A percentile compares a stretch with the other conserved stretches of the same genome.
Conservation (phyloP, 2,797 vertebrate genomes). For the Mus caroli region DNA sequence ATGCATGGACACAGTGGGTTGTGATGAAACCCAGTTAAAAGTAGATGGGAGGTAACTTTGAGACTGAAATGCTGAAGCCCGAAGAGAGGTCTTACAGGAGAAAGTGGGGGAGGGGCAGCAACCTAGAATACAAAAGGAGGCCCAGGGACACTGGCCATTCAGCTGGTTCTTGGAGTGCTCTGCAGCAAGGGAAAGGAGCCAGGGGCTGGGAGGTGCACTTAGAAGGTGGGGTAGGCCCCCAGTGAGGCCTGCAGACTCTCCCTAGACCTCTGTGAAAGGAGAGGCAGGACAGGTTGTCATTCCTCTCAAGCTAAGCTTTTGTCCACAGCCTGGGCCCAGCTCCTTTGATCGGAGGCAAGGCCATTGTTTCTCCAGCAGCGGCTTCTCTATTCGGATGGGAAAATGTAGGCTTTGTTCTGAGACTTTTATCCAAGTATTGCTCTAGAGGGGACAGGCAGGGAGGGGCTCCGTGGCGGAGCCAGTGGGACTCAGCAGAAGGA, state of each 20-base stretch:
- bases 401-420: conserved; percentile 83
- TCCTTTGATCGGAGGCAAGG: conserved; percentile 77
- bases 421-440: conserved; percentile 65
- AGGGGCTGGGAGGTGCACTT: neutral
- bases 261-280: conserved; percentile 8
- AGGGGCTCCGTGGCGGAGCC: conserved; percentile 58
- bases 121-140: neutral
- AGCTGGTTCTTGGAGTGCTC: too few relatives aligned
- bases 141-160: neutral
- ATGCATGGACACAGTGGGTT: neutral
- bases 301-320: conserved; percentile 72
- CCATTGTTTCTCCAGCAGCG: conserved; percentile 74
- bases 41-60: neutral
- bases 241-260: neutral
- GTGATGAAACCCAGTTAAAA: neutral
- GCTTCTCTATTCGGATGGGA: conserved; percentile 62
- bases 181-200: neutral
- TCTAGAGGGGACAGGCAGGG: conserved; percentile 63
- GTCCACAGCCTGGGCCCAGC: conserved; percentile 53
- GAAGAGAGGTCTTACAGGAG: neutral
- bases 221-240: neutral
- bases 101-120: neutral
- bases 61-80: neutral
- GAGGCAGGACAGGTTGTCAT: conserved; percentile 54
- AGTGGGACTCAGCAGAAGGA: conserved; percentile 59